phyloP scores from a whole-genome alignment of 2,113 vertebrate genomes.

The Ammodramus savannarum region DNA sequence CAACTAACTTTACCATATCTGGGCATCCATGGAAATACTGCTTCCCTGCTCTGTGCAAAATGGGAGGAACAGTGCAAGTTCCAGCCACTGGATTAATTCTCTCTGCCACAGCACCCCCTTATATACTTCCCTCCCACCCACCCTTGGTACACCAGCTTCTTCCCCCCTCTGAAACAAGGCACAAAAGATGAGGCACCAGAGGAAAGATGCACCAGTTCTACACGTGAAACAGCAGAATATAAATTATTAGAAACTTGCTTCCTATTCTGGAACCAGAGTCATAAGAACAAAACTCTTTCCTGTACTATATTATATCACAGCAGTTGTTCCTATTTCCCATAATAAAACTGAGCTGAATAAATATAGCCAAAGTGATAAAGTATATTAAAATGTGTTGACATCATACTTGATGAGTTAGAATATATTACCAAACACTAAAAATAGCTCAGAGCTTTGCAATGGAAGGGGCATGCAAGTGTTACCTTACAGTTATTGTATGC shows the following conservation, averaged over 20 bases:
- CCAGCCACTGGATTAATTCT: background rate
- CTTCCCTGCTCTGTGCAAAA: background rate
- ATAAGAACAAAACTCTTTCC: background rate
- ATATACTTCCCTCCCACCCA: background rate
- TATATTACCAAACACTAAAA: constrained; percentile 67
- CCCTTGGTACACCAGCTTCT: background rate
- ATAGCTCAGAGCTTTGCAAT: constrained; percentile 63
- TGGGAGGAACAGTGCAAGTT: background rate
- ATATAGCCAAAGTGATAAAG: constrained; percentile 60
- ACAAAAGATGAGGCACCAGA: background rate
- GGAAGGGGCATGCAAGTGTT: constrained; percentile 66
- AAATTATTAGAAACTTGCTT: background rate
- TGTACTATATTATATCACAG: background rate
- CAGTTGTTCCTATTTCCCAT: constrained; percentile 13
- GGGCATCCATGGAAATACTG: constrained; percentile 4
- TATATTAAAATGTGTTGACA: constrained; percentile 75
- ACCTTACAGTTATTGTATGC: constrained; percentile 69
- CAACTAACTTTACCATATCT: constrained; percentile 52
- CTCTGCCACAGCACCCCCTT: background rate
- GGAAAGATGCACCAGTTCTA: background rate
- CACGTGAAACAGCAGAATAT: background rate
- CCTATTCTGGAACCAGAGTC: background rate
- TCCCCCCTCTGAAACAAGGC: background rate
- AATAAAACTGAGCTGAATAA: constrained; percentile 36
- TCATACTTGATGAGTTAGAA: constrained; percentile 64